Evolutionary conservation across 2,797 vertebrate genomes (phyloP), one percentile per base, ranked within the genome.

Genomic region (Melanogrammus aeglefinus): DNA sequence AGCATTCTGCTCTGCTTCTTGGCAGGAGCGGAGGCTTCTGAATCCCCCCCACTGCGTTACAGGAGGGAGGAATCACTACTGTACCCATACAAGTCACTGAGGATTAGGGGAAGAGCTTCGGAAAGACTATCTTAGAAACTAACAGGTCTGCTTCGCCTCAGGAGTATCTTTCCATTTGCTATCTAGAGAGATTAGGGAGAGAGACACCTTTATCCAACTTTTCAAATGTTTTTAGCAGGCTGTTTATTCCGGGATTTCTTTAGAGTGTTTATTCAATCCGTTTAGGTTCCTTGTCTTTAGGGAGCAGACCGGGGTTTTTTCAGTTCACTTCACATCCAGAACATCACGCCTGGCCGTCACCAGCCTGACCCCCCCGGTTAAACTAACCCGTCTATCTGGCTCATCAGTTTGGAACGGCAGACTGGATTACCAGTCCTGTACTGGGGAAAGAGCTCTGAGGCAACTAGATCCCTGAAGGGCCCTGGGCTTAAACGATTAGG

Each of bases 61-160:
- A 69, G 63, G n/a, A 69, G 63, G 63, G 63, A 69, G 63, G 27
- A 69, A 69, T 69, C 27, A 69, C 63, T 69, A 69, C 63, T 69
- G 63, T 69, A 69, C 63, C 63, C 63, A 27, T 27, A 69, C 24
- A 4, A 69, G 63, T 69, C n/a, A 69, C 63, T 69, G 10, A 69
- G 63, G 63, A 69, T 69, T 69, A 69, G 24, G 63, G 63, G 63
- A 69, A 69, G 24, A 27, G 63, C 24, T 69, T 69, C 24, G 63
- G 63, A 69, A 69, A 69, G 63, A 9, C 63, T 69, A 27, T 66
- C 18, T 18, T 63, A 63, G 21, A 63, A 63, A 63, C 51, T n/a
- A 57, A 57, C 57, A 10, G 63, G 63, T 69, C 63, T 69, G 63
- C 7, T 27, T 27, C 4, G 3, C 10, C 27, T 69, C 27, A n/a